Base-by-base conservation (phyloP, 2,888 invertebrate genomes). In the Limenitis camilla region DNA sequence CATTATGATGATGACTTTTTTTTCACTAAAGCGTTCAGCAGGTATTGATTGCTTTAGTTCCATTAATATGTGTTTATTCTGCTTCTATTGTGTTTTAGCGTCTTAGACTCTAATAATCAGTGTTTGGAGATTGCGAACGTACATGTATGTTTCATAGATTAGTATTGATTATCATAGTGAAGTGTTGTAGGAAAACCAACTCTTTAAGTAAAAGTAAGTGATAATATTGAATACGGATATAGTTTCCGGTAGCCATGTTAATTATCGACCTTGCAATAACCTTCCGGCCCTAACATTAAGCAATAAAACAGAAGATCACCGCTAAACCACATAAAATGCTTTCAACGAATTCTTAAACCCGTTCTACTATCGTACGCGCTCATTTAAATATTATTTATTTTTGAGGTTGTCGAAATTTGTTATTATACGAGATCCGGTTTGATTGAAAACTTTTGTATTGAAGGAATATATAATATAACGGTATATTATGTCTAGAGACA, bases 321-420 rank as follows among this genome's bases (percentile, higher is more conserved):
- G 43, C 43, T 31, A 49, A 49, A 31, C 28, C 6, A 31, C 32
- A 44, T 35, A 28, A 38, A 49, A 49, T 38, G 43, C 33, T 49
- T 43, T 49, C 7, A 31, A 39, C 38, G 27, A 49, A 49, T 49
- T 43, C 43, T 49, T 32, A 43, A 43, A 49, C 49, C 9, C 7
- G 49, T 49, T 49, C 32, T 28, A 9, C 31, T 49, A 38, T 38
- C 33, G 40, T 27, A 42, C 8, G 8, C 28, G 8, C 38, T 43
- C 6, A 43, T 49, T 49, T 43, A n/a, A 49, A 49, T 49, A 27
- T 36, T 27, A 27, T 36, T 49, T 30, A 45, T 42, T 42, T 36
- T 5, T 38, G n/a, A n/a, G n/a, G n/a, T 48, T 27, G 38, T 41
- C 27, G 28, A 43, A 43, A 42, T 49, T 33, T n/a, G 5, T 36